Percentiles rank a stretch among this genome's conserved stretches.
Conservation (phyloP, 2,113 vertebrate genomes). For the Alligator mississippiensis region DNA sequence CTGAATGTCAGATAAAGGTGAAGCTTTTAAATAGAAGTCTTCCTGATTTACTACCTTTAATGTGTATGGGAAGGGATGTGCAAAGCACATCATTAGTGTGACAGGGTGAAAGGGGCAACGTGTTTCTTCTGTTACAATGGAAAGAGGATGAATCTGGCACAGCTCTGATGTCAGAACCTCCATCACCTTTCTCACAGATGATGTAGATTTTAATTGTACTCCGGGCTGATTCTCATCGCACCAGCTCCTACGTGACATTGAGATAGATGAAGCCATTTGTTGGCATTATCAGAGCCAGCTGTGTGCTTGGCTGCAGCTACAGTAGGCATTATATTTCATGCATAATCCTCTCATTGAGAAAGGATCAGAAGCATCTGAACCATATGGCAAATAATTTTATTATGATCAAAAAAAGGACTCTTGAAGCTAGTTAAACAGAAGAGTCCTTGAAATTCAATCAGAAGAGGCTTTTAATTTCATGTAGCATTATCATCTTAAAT, state of each 20-base stretch:
- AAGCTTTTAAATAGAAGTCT: slow-evolving; percentile 74
- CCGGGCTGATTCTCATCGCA: slow-evolving; percentile 74
- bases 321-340: slow-evolving; percentile 87
- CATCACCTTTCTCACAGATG: slow-evolving; percentile 85
- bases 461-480: slow-evolving; percentile 79
- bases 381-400: slow-evolving; percentile 90
- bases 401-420: slow-evolving; percentile 86
- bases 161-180: slow-evolving; percentile 84
- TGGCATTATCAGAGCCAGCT: slow-evolving; percentile 92
- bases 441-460: slow-evolving; percentile 85
- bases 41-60: slow-evolving; percentile 81
- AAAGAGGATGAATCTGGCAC: slow-evolving; percentile 78
- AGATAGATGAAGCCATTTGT: slow-evolving; percentile 91
- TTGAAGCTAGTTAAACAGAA: slow-evolving; percentile 84
- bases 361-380: slow-evolving; percentile 82
- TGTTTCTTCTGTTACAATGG: slow-evolving; percentile 76
- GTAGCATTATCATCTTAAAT: slow-evolving; percentile 74
- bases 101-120: slow-evolving; percentile 78
- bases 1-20: slow-evolving; percentile 80
- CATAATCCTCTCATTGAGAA: slow-evolving; percentile 84
- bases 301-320: slow-evolving; percentile 85
- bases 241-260: slow-evolving; percentile 85
- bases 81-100: slow-evolving; percentile 77
- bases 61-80: slow-evolving; percentile 67
- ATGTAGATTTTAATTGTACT: slow-evolving; percentile 87